phyloP scores from a whole-genome alignment of 2,113 vertebrate species.

The Progne subis region DNA sequence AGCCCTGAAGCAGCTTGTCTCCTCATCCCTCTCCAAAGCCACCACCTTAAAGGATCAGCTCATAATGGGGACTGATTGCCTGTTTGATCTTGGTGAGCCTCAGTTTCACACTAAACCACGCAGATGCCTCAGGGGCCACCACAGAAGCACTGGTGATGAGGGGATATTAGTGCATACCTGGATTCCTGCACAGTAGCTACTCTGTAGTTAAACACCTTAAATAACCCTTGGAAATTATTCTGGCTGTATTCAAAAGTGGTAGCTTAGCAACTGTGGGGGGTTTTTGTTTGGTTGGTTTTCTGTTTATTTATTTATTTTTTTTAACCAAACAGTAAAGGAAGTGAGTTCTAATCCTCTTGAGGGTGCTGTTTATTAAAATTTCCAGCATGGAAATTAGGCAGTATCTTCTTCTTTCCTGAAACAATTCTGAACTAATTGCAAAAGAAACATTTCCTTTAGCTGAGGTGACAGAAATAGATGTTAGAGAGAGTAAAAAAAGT shows the following conservation, averaged over 20 bases:
- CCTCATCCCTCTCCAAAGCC: neutral
- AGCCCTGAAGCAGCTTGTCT: neutral
- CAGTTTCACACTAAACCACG: neutral
- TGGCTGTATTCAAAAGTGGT: conserved; percentile 35
- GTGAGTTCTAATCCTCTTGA: conserved; percentile 60
- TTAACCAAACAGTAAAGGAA: neutral
- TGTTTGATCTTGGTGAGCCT: neutral
- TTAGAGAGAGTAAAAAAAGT: neutral
- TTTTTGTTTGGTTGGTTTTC: neutral
- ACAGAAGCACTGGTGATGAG: neutral
- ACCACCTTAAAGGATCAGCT: neutral
- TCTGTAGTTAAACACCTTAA: conserved; percentile 46
- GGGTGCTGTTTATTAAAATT: conserved; percentile 73
- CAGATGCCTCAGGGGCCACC: neutral
- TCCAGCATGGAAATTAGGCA: conserved; percentile 27
- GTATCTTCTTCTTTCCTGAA: neutral
- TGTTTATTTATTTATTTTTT: neutral
- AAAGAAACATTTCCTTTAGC: neutral
- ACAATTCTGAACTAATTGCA: neutral
- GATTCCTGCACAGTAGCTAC: neutral
- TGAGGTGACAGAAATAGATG: neutral
- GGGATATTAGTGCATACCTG: neutral
- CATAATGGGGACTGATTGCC: neutral
- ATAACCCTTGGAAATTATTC: conserved; percentile 56
- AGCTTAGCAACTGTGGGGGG: conserved; percentile 36